A percentile compares a stretch with the other conserved stretches of the same genome.
Conservation (phyloP, 2,113 vertebrate genomes). For the Neogale vison region DNA sequence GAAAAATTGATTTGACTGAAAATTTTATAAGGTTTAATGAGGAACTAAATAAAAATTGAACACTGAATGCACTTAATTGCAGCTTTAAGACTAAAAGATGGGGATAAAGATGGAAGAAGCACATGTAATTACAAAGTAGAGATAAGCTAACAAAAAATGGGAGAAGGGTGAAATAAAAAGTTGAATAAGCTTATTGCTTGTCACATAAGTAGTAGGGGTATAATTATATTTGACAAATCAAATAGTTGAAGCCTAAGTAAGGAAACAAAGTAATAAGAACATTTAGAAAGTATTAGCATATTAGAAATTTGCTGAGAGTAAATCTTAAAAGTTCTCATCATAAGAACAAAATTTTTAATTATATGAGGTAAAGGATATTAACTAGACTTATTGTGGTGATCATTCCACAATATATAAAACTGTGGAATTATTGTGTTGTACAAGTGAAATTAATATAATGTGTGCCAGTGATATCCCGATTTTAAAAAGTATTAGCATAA, state of each 20-base stretch:
- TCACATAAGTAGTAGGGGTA: not conserved
- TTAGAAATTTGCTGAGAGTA: not conserved
- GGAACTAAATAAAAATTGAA: constrained; percentile 3
- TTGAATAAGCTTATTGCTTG: not conserved
- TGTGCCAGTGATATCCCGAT: not conserved
- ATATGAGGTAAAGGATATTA: not conserved
- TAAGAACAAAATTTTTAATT: not conserved
- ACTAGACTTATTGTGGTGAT: not conserved
- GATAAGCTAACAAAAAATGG: not conserved
- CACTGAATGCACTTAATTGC: not conserved
- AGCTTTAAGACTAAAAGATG: not conserved
- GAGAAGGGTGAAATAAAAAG: not conserved
- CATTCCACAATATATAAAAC: not conserved
- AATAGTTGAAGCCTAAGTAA: not conserved
- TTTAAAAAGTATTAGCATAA: not conserved
- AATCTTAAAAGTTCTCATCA: not conserved
- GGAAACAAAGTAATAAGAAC: not conserved
- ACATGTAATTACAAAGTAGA: not conserved
- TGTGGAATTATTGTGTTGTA: not conserved
- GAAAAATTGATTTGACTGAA: not conserved
- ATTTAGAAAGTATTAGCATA: not conserved
- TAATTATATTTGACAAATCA: not conserved
- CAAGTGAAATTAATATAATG: not conserved
- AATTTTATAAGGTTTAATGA: not conserved
- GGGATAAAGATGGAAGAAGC: not conserved